phyloP scores from a whole-genome alignment of 2,888 invertebrate species.

The Eulithis testata region DNA sequence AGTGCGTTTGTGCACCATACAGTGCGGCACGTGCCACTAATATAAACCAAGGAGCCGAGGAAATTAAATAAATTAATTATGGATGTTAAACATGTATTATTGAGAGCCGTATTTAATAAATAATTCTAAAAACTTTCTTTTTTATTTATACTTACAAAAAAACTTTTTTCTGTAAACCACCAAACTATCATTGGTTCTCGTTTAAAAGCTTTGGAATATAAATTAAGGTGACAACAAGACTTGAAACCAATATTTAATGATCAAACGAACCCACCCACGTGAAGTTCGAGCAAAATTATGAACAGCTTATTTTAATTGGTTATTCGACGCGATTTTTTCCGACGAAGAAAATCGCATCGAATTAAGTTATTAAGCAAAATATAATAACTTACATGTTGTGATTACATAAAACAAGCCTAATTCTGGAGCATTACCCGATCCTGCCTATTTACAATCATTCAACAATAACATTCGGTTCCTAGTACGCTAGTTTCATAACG shows the following conservation, averaged over 20 bases:
- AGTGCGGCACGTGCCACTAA: slow-evolving; percentile 63
- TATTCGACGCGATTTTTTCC: too few relatives aligned
- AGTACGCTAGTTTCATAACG: slow-evolving; percentile 46
- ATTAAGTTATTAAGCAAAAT: neutral
- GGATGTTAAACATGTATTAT: slow-evolving; percentile 42
- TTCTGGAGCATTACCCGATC: slow-evolving; percentile 26
- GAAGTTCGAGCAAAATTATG: too few relatives aligned
- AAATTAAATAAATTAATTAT: slow-evolving; percentile 67
- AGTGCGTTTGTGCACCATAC: slow-evolving; percentile 30
- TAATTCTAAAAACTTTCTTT: slow-evolving; percentile 3
- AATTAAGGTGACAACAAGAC: too few relatives aligned
- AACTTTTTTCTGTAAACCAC: neutral
- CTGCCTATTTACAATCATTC: slow-evolving; percentile 54
- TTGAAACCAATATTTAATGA: too few relatives aligned
- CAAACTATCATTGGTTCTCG: too few relatives aligned
- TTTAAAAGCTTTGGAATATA: too few relatives aligned
- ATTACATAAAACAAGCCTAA: slow-evolving; percentile 18
- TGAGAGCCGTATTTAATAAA: slow-evolving; percentile 17
- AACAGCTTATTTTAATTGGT: too few relatives aligned
- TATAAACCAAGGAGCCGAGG: slow-evolving; percentile 59
- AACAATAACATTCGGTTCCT: slow-evolving; percentile 59
- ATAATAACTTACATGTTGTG: slow-evolving; percentile 17
- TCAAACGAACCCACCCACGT: too few relatives aligned
- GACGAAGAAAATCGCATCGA: too few relatives aligned
- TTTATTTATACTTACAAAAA: neutral